These are phyloP conservation scores for Iguana delicatissima DNA, from an alignment of 2,797 vertebrate species.

Conservation along the genomic window DNA sequence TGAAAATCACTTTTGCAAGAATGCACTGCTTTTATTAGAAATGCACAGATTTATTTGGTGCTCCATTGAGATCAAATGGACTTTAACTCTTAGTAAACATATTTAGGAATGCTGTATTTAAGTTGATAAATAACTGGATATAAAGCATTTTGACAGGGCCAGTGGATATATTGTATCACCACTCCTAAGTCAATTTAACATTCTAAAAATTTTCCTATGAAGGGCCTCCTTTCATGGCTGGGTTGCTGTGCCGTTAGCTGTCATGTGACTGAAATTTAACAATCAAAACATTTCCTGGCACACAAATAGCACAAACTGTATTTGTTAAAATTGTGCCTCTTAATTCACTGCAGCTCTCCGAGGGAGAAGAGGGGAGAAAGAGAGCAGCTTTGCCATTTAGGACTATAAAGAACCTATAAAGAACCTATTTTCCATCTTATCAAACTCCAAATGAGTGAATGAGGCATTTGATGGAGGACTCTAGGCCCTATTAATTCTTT, in stretches of 20 bases:
- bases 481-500: not conserved
- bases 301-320: not conserved
- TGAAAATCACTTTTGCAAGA: not conserved
- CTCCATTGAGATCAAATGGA: not conserved
- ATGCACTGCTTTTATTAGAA: not conserved
- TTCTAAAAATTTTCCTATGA: not conserved
- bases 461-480: not conserved
- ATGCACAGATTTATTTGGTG: not conserved
- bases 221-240: not conserved
- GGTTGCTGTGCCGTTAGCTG: not conserved
- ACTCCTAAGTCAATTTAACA: not conserved
- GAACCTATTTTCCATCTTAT: not conserved
- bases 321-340: not conserved
- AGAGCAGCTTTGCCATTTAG: not conserved
- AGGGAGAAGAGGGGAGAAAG: too few relatives aligned
- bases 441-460: not conserved
- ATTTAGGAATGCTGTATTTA: conserved; percentile 32
- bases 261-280: not conserved
- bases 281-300: conserved; percentile 3
- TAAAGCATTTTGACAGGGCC: not conserved
- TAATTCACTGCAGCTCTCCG: not conserved
- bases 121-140: not conserved
- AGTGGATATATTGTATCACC: not conserved
- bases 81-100: conserved; percentile 14
- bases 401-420: not conserved